These are phyloP conservation scores for Steinernema feltiae DNA, from an alignment of 1,140 invertebrate species.

Conservation along the genomic window DNA sequence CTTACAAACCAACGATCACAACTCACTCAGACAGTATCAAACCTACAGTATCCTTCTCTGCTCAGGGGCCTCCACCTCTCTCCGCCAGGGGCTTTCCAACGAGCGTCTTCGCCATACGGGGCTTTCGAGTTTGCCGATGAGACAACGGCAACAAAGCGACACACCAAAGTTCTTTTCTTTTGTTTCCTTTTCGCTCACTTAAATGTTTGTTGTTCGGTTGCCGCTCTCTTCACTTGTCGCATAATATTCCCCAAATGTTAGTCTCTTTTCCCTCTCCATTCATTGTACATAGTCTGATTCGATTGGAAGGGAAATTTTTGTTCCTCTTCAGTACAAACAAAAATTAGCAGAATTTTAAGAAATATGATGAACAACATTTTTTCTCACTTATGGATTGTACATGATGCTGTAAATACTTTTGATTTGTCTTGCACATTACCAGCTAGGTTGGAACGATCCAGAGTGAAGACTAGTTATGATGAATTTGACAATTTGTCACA, in stretches of 20 bases:
- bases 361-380: background rate
- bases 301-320: background rate
- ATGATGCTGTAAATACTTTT: background rate
- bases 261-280: background rate
- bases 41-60: background rate
- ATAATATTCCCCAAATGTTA: slow-evolving; percentile 8
- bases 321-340: background rate
- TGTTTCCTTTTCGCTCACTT: background rate
- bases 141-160: background rate
- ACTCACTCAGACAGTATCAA: background rate
- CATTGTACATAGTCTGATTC: background rate
- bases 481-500: background rate
- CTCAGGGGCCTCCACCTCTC: background rate
- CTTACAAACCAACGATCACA: too few species aligned
- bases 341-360: background rate
- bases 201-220: background rate
- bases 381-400: background rate
- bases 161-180: slow-evolving; percentile 1
- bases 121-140: slow-evolving; percentile 10
- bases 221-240: slow-evolving; percentile 9
- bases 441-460: background rate
- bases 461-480: background rate
- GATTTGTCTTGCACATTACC: too few species aligned
- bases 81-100: background rate
- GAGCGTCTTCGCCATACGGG: slow-evolving; percentile 4